phyloP scores from a whole-genome alignment of 2,113 vertebrate genomes.

The Etheostoma spectabile region DNA sequence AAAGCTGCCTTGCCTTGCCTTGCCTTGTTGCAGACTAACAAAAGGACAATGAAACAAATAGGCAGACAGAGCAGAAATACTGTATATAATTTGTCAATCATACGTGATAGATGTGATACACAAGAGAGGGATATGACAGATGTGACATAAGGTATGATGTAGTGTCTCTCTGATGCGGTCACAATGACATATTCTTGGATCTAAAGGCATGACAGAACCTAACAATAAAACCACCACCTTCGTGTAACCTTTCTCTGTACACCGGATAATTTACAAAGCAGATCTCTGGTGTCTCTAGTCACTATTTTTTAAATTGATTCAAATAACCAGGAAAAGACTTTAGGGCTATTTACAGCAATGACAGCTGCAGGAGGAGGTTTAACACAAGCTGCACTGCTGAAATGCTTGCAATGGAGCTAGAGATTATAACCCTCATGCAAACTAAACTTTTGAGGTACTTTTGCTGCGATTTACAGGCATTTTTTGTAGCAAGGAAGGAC shows the following conservation, averaged over 20 bases:
- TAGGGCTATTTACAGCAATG: neutral
- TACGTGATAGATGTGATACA: conserved; percentile 30
- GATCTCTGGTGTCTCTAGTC: neutral
- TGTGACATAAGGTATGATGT: neutral
- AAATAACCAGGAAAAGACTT: neutral
- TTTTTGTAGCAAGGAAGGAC: neutral
- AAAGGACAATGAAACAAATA: conserved; percentile 25
- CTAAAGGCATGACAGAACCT: neutral
- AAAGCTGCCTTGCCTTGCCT: too few species aligned
- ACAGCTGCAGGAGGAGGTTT: too few species aligned
- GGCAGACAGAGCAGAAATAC: neutral
- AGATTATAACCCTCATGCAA: neutral
- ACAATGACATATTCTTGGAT: conserved; percentile 10
- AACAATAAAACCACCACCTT: conserved; percentile 1
- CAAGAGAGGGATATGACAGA: conserved; percentile 10
- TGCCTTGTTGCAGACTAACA: neutral
- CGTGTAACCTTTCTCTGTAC: neutral
- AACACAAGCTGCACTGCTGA: neutral
- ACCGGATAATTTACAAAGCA: neutral
- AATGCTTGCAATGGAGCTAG: neutral
- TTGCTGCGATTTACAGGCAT: neutral
- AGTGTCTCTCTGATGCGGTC: conserved; percentile 9
- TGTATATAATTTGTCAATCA: conserved; percentile 16
- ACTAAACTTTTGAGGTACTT: neutral
- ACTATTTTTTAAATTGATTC: neutral